Evolutionary conservation across 1,140 invertebrate species (phyloP).

Genomic region (Armadillidium nasatum): DNA sequence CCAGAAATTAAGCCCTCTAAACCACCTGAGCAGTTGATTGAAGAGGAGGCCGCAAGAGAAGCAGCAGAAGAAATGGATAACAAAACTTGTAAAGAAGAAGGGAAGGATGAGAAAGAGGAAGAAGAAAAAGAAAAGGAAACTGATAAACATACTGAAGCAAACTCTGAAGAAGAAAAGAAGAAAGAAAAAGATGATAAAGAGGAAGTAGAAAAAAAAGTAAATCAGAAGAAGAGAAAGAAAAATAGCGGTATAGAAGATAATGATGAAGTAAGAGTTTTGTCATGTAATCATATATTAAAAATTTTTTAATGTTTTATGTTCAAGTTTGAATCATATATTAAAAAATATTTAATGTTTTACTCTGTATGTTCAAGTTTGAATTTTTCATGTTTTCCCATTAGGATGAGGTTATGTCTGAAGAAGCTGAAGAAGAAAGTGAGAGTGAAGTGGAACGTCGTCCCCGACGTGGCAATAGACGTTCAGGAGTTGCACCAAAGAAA

Average conservation of each 20-base stretch:
- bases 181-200: conserved; percentile 33
- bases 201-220: conserved; percentile 55
- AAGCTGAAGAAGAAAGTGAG: background rate
- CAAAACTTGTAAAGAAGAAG: conserved; percentile 17
- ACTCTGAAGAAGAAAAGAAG: conserved; percentile 9
- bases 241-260: conserved; percentile 31
- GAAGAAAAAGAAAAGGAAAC: conserved; percentile 28
- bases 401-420: background rate
- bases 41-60: conserved; percentile 41
- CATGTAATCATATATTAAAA: no score
- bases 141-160: conserved; percentile 24
- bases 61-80: conserved; percentile 24
- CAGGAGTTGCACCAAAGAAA: conserved; percentile 34
- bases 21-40: conserved; percentile 5
- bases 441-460: conserved; percentile 24
- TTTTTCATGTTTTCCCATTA: no score
- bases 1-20: conserved; percentile 33
- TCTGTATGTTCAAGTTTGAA: no score
- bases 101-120: conserved; percentile 30
- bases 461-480: conserved; percentile 12
- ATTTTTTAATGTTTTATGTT: no score
- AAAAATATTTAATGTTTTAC: no score
- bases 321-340: no score
- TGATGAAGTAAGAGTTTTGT: conserved; percentile 19
- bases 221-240: conserved; percentile 55